These are phyloP conservation scores for Stenopsyche tienmushanensis DNA, from an alignment of 1,140 invertebrate genomes.

Conservation along the genomic window DNA sequence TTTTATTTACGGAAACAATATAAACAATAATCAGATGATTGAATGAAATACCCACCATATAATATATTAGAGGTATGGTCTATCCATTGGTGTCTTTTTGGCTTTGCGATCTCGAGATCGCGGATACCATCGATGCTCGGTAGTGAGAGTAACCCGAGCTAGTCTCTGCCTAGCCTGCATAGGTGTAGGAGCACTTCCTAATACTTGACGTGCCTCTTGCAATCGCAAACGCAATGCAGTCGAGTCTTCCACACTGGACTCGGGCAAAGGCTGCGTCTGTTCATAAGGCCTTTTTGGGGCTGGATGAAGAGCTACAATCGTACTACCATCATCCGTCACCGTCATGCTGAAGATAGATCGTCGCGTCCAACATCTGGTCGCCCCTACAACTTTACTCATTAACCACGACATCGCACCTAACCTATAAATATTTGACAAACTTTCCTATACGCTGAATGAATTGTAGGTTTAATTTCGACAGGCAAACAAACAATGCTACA, in stretches of 20 bases:
- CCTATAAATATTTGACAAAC: too few relatives aligned
- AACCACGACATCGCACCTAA: too few relatives aligned
- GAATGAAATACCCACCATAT: too few relatives aligned
- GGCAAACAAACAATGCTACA: too few relatives aligned
- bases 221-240: constrained; percentile 40
- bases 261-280: constrained; percentile 71
- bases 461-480: too few relatives aligned
- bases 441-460: too few relatives aligned
- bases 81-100: constrained; percentile 67
- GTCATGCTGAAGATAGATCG: too few relatives aligned
- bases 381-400: too few relatives aligned
- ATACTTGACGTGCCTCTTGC: constrained; percentile 57
- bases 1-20: too few relatives aligned
- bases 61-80: too few relatives aligned
- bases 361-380: too few relatives aligned
- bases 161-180: constrained; percentile 66
- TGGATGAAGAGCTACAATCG: constrained; percentile 85
- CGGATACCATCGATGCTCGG: constrained; percentile 79
- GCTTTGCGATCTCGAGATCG: constrained; percentile 64
- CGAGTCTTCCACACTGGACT: not conserved
- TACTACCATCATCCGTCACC: constrained; percentile 70
- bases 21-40: too few relatives aligned
- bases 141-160: constrained; percentile 73
- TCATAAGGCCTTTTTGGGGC: constrained; percentile 80
- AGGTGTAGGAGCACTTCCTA: constrained; percentile 47